phyloP scores from a whole-genome alignment of 2,113 vertebrate species.

The Neodontobutis hainanensis region DNA sequence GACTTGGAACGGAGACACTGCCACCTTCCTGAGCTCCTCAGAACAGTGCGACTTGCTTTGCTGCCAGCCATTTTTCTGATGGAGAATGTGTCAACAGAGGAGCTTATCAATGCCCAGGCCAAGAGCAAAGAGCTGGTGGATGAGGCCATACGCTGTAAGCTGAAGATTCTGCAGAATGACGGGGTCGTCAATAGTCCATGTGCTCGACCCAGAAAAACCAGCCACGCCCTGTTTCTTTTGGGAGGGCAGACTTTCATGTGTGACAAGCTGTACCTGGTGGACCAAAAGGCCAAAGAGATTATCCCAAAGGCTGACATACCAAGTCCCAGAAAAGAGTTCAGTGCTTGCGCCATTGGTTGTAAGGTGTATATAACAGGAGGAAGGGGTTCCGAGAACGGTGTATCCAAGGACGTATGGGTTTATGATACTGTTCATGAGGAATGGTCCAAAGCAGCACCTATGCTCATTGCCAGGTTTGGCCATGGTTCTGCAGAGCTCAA shows the following conservation, averaged over 20 bases:
- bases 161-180: conserved; percentile 86
- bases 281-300: conserved; percentile 86
- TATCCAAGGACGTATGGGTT: conserved; percentile 87
- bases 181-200: conserved; percentile 83
- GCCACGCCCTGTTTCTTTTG: conserved; percentile 83
- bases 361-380: conserved; percentile 87
- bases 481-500: conserved; percentile 85
- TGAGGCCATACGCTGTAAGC: conserved; percentile 83
- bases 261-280: conserved; percentile 85
- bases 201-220: conserved; percentile 83
- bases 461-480: conserved; percentile 86
- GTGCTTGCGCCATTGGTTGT: conserved; percentile 85
- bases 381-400: conserved; percentile 84
- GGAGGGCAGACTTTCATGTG: conserved; percentile 87
- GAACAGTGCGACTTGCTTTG: conserved; percentile 81
- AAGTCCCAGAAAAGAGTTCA: conserved; percentile 86
- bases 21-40: conserved; percentile 80
- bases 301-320: conserved; percentile 86
- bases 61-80: conserved; percentile 83
- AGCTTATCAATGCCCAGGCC: conserved; percentile 80
- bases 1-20: conserved; percentile 78
- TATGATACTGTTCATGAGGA: conserved; percentile 85
- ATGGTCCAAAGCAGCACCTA: conserved; percentile 85
- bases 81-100: conserved; percentile 81
- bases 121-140: conserved; percentile 84